Evolutionary conservation across 1,140 invertebrate genomes (phyloP).

Genomic region (Grapholita molesta): DNA sequence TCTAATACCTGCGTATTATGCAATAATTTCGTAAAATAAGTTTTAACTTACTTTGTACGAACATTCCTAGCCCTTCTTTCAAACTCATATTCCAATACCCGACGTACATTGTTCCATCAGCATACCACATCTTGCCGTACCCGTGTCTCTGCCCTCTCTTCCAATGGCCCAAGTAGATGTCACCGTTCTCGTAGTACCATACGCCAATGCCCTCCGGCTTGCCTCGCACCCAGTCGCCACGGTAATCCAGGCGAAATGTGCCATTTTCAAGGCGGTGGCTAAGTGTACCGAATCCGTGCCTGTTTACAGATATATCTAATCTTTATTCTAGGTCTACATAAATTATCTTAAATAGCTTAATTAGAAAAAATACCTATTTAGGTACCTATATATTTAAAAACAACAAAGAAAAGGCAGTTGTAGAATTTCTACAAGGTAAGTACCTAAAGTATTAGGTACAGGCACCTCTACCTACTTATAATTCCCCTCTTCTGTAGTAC

Average conservation of each 20-base stretch:
- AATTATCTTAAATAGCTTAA: too few species aligned
- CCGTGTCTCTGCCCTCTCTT: constrained; percentile 79
- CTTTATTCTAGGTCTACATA: too few species aligned
- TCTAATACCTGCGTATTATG: too few species aligned
- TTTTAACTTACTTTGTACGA: constrained; percentile 65
- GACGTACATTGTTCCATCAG: constrained; percentile 77
- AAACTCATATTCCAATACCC: constrained; percentile 72
- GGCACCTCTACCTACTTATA: too few species aligned
- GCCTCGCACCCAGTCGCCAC: constrained; percentile 76
- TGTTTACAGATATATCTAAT: too few species aligned
- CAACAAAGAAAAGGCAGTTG: too few species aligned
- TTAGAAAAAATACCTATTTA: too few species aligned
- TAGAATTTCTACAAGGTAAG: too few species aligned
- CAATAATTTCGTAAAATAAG: too few species aligned
- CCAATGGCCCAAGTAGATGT: constrained; percentile 82
- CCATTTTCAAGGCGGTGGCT: constrained; percentile 51
- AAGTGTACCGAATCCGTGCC: constrained; percentile 69
- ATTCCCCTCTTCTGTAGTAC: too few species aligned
- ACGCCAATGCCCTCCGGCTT: constrained; percentile 78
- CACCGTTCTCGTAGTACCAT: constrained; percentile 78
- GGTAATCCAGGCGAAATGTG: constrained; percentile 65
- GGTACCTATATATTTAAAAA: too few species aligned
- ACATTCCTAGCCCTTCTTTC: constrained; percentile 72
- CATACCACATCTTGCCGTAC: constrained; percentile 81
- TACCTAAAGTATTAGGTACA: too few species aligned